Evolutionary conservation across 2,888 invertebrate species (phyloP).

Genomic region (Brachynemurus nebulosus): DNA sequence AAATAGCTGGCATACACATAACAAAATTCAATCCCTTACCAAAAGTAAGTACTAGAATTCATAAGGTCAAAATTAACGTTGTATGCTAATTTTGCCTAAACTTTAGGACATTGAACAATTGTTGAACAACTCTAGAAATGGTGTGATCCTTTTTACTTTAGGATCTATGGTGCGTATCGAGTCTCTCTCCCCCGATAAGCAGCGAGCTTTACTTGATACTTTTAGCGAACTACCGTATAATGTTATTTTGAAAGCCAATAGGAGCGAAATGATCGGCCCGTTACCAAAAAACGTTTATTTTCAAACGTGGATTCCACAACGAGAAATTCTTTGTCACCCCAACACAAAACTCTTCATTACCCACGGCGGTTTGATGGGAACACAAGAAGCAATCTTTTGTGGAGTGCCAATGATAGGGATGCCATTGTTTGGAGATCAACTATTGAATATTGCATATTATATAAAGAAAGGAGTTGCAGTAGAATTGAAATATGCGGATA

Average conservation of each 20-base stretch:
- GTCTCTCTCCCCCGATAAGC: constrained; percentile 34
- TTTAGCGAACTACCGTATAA: constrained; percentile 33
- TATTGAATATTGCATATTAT: constrained; percentile 18
- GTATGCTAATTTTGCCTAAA: too few species aligned
- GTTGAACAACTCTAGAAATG: too few species aligned
- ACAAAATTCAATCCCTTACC: too few species aligned
- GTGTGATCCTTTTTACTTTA: too few species aligned
- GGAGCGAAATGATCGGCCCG: constrained; percentile 31
- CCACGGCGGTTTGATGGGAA: too few species aligned
- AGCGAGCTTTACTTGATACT: constrained; percentile 23
- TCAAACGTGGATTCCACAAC: constrained; percentile 40
- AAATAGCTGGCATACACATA: too few species aligned
- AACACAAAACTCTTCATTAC: too few species aligned
- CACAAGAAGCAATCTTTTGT: too few species aligned
- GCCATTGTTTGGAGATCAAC: constrained; percentile 24
- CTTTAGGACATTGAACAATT: too few species aligned
- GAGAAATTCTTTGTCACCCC: constrained; percentile 33
- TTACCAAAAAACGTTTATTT: constrained; percentile 35
- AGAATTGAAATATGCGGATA: neutral
- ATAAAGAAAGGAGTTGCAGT: constrained; percentile 17
- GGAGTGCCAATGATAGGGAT: too few species aligned
- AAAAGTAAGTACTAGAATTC: too few species aligned
- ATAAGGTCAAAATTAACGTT: too few species aligned
- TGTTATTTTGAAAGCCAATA: constrained; percentile 40
- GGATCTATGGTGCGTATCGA: constrained; percentile 43